Conservation (phyloP, 2,797 vertebrate genomes). For the Tarsius wallacei region DNA sequence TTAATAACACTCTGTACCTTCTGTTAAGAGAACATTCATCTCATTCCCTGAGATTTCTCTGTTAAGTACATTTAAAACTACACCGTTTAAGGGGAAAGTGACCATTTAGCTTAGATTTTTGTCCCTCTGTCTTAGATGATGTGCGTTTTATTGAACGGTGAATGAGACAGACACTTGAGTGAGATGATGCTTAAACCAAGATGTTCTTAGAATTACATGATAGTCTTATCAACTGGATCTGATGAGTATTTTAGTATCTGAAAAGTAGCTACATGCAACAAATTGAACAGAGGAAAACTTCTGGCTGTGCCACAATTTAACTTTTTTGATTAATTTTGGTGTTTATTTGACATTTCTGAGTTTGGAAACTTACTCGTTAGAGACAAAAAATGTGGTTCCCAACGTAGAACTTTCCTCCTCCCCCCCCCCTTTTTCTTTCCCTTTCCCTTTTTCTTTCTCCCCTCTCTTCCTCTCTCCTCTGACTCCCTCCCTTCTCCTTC, state of each 20-base stretch:
- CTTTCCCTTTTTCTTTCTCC: neutral
- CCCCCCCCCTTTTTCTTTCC: neutral
- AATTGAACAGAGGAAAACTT: slow-evolving; percentile 21
- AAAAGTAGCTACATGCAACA: neutral
- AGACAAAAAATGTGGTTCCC: neutral
- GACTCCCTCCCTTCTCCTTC: neutral
- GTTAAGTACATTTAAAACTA: slow-evolving; percentile 7
- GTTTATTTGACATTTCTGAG: slow-evolving; percentile 2
- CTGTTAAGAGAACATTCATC: neutral
- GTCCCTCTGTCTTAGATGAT: neutral
- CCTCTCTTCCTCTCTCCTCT: neutral
- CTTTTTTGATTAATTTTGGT: neutral
- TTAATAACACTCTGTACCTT: slow-evolving; percentile 22
- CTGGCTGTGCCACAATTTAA: neutral
- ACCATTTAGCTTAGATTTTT: neutral
- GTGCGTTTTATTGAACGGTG: neutral
- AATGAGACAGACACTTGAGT: neutral
- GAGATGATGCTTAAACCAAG: neutral
- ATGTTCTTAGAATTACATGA: slow-evolving; percentile 19
- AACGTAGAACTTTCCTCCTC: neutral
- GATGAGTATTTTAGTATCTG: slow-evolving; percentile 15
- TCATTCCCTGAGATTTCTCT: neutral
- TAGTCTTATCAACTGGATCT: neutral
- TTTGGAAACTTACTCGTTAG: neutral
- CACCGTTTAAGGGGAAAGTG: neutral